A percentile compares a stretch with the other conserved stretches of the same genome.
phyloP scores from a whole-genome alignment of 2,113 vertebrate genomes.

The Limanda limanda region DNA sequence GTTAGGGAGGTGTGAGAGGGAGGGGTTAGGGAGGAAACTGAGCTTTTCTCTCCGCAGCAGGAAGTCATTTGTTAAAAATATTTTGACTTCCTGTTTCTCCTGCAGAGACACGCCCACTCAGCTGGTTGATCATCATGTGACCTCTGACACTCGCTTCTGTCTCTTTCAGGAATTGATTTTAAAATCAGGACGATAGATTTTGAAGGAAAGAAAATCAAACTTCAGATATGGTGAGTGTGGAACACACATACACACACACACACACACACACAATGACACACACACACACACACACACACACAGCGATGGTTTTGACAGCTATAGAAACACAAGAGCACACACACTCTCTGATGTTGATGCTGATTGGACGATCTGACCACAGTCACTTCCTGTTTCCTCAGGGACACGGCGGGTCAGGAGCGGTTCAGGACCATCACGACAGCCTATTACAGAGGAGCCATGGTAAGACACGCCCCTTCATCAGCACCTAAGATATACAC shows the following conservation, averaged over 20 bases:
- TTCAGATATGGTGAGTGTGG: constrained; percentile 89
- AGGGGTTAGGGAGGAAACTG: not conserved
- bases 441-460: constrained; percentile 93
- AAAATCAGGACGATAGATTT: constrained; percentile 94
- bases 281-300: too few species aligned
- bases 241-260: too few species aligned
- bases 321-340: too few species aligned
- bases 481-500: not conserved
- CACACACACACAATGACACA: too few species aligned
- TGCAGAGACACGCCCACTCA: too few species aligned
- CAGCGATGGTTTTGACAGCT: too few species aligned
- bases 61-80: not conserved
- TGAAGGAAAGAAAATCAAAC: constrained; percentile 94
- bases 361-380: not conserved
- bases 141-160: constrained; percentile 4
- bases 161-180: constrained; percentile 90
- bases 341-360: too few species aligned
- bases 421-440: constrained; percentile 94
- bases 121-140: not conserved
- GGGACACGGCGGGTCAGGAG: constrained; percentile 95
- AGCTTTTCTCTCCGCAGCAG: not conserved
- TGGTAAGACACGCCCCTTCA: constrained; percentile 82
- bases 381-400: constrained; percentile 50
- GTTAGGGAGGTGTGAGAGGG: too few species aligned
- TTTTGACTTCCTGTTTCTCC: not conserved